Evolutionary conservation across 1,140 invertebrate species (phyloP).

Genomic region (Aphaenogaster rudis): DNA sequence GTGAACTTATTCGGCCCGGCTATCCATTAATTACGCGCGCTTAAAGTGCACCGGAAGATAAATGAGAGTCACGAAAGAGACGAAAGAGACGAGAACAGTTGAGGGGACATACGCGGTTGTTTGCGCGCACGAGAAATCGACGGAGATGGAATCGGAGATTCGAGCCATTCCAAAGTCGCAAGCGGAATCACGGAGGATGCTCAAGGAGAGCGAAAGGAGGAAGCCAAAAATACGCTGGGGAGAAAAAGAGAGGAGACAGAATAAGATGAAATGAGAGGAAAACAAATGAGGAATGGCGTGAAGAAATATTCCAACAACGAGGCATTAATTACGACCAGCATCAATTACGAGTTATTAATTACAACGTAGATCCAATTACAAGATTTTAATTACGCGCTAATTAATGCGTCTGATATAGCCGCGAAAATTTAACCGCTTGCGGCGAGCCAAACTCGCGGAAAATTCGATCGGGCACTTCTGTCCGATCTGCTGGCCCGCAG

Average conservation of each 20-base stretch:
- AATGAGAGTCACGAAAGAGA: conserved; percentile 60
- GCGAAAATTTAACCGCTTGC: conserved; percentile 41
- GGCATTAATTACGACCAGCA: conserved; percentile 46
- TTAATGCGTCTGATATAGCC: conserved; percentile 55
- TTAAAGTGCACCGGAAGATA: conserved; percentile 66
- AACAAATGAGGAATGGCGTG: neutral
- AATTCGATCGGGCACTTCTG: conserved; percentile 45
- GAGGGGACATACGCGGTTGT: neutral
- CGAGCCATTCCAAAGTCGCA: conserved; percentile 28
- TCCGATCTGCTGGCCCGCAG: neutral
- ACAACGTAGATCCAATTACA: conserved; percentile 56
- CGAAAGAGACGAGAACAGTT: neutral
- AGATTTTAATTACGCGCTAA: conserved; percentile 56
- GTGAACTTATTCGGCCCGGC: conserved; percentile 52
- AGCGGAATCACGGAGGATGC: conserved; percentile 15
- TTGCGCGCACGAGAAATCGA: conserved; percentile 12
- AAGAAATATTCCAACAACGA: conserved; percentile 26
- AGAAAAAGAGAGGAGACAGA: neutral
- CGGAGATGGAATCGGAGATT: conserved; percentile 38
- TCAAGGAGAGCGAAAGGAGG: conserved; percentile 38
- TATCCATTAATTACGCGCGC: conserved; percentile 70
- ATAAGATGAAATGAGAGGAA: neutral
- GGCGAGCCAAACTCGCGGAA: conserved; percentile 42
- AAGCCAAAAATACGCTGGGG: neutral
- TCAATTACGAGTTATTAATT: conserved; percentile 60